Percentiles rank a stretch among this genome's conserved stretches.
Evolutionary conservation across 1,140 invertebrate species (phyloP).

Genomic region (Heliconius eleuchia): DNA sequence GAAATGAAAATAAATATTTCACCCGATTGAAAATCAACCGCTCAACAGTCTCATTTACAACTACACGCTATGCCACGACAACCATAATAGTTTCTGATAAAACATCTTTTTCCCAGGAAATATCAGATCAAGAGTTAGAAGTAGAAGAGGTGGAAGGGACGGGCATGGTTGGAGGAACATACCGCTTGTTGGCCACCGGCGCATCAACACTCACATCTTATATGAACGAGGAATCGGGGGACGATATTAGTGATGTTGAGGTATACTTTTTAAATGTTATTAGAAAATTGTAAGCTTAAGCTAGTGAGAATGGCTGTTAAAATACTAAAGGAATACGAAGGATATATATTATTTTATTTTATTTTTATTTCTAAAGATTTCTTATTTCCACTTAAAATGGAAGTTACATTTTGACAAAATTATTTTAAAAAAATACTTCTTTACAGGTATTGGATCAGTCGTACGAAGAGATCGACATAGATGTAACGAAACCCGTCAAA

Average conservation of each 20-base stretch:
- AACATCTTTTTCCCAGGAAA: conserved; percentile 48
- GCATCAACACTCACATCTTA: conserved; percentile 73
- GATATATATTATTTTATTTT: too few species aligned
- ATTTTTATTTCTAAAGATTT: too few species aligned
- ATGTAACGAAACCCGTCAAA: conserved; percentile 73
- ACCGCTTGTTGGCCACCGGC: conserved; percentile 75
- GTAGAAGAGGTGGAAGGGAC: conserved; percentile 76
- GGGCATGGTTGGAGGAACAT: conserved; percentile 79
- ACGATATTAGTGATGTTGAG: conserved; percentile 83
- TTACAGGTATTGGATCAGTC: conserved; percentile 73
- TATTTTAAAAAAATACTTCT: not conserved
- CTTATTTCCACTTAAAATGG: too few species aligned
- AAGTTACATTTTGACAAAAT: too few species aligned
- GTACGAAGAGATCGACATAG: conserved; percentile 77
- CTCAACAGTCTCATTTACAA: too few species aligned
- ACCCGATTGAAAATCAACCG: too few species aligned
- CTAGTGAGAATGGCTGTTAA: too few species aligned
- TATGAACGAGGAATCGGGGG: conserved; percentile 73
- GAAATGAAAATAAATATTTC: too few species aligned
- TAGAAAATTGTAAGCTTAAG: too few species aligned
- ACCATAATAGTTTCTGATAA: too few species aligned
- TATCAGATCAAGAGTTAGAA: conserved; percentile 70
- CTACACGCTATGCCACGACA: too few species aligned
- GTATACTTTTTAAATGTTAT: conserved; percentile 49
- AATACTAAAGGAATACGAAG: too few species aligned